phyloP scores from a whole-genome alignment of 1,140 invertebrate genomes.

The Drosophila leontia region DNA sequence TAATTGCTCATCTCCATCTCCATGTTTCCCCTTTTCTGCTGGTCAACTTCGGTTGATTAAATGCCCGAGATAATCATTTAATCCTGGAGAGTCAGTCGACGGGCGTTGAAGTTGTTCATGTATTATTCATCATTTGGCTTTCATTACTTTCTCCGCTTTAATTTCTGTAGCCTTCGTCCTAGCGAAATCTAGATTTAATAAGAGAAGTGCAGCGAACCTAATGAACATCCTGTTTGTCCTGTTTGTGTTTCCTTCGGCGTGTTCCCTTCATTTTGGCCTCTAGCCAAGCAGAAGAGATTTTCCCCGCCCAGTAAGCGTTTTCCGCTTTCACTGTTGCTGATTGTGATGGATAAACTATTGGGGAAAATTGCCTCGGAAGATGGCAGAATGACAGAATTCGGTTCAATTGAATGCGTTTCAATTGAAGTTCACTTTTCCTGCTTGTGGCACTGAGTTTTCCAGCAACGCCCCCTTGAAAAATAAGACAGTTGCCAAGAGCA shows the following conservation, averaged over 20 bases:
- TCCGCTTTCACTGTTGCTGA: constrained; percentile 51
- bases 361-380: constrained; percentile 43
- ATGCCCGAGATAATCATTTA: constrained; percentile 75
- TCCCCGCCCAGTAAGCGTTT: constrained; percentile 5
- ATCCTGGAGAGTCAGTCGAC: constrained; percentile 50
- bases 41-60: constrained; percentile 51
- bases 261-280: constrained; percentile 46
- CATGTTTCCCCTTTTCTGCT: background rate
- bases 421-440: constrained; percentile 70
- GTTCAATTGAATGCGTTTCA: constrained; percentile 72
- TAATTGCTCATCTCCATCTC: constrained; percentile 31
- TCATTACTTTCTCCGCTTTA: constrained; percentile 51
- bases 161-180: constrained; percentile 29
- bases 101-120: constrained; percentile 69
- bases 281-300: constrained; percentile 79
- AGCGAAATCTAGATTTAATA: constrained; percentile 73
- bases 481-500: constrained; percentile 52
- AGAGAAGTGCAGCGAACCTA: constrained; percentile 76
- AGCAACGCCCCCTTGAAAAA: constrained; percentile 24
- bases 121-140: constrained; percentile 69
- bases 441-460: constrained; percentile 61
- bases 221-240: constrained; percentile 76
- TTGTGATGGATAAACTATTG: constrained; percentile 81
- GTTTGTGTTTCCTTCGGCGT: constrained; percentile 15
- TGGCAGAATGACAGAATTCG: constrained; percentile 19